Evolutionary conservation across 2,888 invertebrate genomes (phyloP).

Genomic region (Campoplex capitator): DNA sequence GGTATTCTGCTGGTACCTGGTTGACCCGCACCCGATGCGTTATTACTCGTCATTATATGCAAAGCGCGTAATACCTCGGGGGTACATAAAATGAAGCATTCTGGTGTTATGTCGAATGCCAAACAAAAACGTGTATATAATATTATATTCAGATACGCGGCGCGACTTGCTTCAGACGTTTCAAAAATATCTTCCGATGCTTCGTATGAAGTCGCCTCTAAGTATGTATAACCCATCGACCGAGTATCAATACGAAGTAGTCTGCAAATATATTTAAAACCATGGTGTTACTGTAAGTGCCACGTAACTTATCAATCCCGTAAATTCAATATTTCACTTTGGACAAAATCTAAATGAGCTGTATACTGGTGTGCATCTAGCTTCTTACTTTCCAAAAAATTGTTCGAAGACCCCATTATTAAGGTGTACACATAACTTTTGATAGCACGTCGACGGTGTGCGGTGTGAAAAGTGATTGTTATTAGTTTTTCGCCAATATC

Average conservation of each 20-base stretch:
- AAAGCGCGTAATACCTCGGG: slow-evolving; percentile 53
- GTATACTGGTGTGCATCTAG: too few relatives aligned
- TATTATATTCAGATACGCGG: slow-evolving; percentile 23
- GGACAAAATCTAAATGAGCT: too few relatives aligned
- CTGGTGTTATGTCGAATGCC: slow-evolving; percentile 45
- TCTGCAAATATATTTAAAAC: slow-evolving; percentile 6
- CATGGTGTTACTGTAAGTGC: neutral
- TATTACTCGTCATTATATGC: slow-evolving; percentile 66
- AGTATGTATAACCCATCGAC: slow-evolving; percentile 25
- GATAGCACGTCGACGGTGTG: too few relatives aligned
- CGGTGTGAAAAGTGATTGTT: too few relatives aligned
- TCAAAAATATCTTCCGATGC: too few relatives aligned
- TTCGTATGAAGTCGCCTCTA: too few relatives aligned
- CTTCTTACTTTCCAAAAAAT: too few relatives aligned
- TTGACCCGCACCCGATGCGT: slow-evolving; percentile 63
- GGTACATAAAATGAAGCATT: slow-evolving; percentile 49
- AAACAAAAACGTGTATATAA: slow-evolving; percentile 53
- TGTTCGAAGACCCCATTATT: too few relatives aligned
- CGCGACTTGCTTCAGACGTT: too few relatives aligned
- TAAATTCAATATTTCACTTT: too few relatives aligned
- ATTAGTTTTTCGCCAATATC: too few relatives aligned
- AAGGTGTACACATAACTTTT: too few relatives aligned
- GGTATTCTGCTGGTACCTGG: slow-evolving; percentile 57
- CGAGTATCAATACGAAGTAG: slow-evolving; percentile 23
- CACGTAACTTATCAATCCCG: neutral